Evolutionary conservation across 2,888 invertebrate genomes (phyloP).

Genomic region (Stenurella melanura): DNA sequence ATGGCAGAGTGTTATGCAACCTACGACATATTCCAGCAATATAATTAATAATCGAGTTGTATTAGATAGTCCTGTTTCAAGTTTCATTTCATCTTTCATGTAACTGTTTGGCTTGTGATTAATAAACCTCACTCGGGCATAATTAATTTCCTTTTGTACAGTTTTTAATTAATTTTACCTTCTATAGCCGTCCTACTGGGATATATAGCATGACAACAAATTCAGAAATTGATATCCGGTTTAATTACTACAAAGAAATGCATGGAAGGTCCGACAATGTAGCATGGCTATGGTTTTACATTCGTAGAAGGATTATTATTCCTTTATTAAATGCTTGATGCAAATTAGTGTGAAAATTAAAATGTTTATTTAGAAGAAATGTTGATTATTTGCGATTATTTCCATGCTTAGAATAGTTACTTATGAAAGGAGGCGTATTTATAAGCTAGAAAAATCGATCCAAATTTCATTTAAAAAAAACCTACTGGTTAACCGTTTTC

Average conservation of each 20-base stretch:
- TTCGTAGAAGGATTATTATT: not conserved
- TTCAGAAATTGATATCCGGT: slow-evolving; percentile 37
- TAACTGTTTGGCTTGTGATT: slow-evolving; percentile 53
- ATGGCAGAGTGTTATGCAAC: slow-evolving; percentile 8
- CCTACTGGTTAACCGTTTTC: no score
- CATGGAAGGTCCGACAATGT: not conserved
- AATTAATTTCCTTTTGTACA: slow-evolving; percentile 60
- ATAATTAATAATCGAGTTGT: slow-evolving; percentile 33
- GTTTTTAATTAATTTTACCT: slow-evolving; percentile 58
- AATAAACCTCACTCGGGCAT: slow-evolving; percentile 55
- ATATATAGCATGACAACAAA: slow-evolving; percentile 51
- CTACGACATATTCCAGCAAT: slow-evolving; percentile 16
- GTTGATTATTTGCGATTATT: no score
- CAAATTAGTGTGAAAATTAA: no score
- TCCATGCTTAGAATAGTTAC: no score
- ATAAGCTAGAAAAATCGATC: no score
- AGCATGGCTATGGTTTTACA: not conserved
- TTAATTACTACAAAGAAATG: slow-evolving; percentile 9
- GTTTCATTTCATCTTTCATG: slow-evolving; percentile 44
- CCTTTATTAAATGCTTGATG: no score
- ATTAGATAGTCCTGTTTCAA: slow-evolving; percentile 32
- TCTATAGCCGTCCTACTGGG: slow-evolving; percentile 54
- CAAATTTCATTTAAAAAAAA: no score
- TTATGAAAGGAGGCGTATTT: no score
- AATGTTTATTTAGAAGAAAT: no score